phyloP scores from a whole-genome alignment of 2,113 vertebrate genomes.

The Vidua macroura region DNA sequence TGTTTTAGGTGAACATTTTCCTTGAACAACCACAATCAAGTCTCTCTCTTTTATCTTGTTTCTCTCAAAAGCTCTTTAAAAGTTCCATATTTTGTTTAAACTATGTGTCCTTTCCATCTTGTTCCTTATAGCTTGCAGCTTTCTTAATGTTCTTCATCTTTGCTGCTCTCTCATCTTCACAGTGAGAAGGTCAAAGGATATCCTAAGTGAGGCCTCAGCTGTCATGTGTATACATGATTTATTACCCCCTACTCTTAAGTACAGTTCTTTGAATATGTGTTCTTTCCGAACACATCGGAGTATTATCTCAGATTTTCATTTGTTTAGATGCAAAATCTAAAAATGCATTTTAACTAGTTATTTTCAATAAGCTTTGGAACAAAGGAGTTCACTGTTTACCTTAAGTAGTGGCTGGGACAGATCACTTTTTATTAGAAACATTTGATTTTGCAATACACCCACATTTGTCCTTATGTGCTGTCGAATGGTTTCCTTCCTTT shows the following conservation, averaged over 20 bases:
- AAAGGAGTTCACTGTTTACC: not conserved
- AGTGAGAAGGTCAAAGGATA: slow-evolving; percentile 40
- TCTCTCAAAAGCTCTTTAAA: slow-evolving; percentile 20
- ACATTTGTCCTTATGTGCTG: not conserved
- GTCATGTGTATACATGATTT: not conserved
- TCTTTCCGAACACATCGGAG: not conserved
- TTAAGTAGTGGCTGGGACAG: not conserved
- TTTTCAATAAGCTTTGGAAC: not conserved
- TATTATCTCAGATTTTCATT: not conserved
- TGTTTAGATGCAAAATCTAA: not conserved
- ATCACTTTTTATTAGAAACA: not conserved
- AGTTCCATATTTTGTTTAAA: slow-evolving; percentile 46
- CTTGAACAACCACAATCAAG: not conserved
- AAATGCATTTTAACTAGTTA: not conserved
- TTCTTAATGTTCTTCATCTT: slow-evolving; percentile 30
- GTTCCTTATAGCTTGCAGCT: slow-evolving; percentile 15
- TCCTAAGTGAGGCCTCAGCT: not conserved
- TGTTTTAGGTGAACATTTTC: slow-evolving; percentile 55
- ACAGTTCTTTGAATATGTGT: not conserved
- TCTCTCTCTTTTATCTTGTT: slow-evolving; percentile 39
- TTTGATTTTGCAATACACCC: not conserved
- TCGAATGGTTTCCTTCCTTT: not conserved
- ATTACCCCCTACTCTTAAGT: not conserved
- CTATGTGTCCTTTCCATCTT: slow-evolving; percentile 4
- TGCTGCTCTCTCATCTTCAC: slow-evolving; percentile 10